A percentile compares a stretch with the other conserved stretches of the same genome.
These are phyloP conservation scores for Panopea generosa DNA, from an alignment of 2,888 invertebrate genomes.

Conservation along the genomic window DNA sequence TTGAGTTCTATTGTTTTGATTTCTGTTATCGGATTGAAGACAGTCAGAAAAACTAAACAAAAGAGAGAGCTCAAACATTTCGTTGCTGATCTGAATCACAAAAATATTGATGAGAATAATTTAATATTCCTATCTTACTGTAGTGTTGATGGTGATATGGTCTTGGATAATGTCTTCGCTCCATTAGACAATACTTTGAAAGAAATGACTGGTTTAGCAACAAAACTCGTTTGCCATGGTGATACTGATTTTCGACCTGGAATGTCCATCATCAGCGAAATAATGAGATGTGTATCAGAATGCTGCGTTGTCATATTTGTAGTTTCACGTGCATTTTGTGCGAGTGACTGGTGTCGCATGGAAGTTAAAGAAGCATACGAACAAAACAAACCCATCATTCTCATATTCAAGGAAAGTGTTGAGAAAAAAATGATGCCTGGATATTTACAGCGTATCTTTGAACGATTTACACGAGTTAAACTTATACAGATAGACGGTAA, in stretches of 20 bases:
- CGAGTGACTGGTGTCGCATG: background rate
- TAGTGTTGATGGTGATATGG: background rate
- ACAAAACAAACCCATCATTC: background rate
- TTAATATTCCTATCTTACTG: background rate
- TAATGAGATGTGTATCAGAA: background rate
- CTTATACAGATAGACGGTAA: background rate
- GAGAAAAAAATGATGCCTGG: background rate
- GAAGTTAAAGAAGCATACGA: background rate
- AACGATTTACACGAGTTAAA: background rate
- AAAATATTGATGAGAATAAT: background rate
- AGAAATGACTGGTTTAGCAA: background rate
- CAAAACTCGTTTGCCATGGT: background rate
- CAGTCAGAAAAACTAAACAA: too few species aligned
- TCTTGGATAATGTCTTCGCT: background rate
- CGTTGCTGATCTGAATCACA: background rate
- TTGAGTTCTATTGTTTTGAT: too few species aligned
- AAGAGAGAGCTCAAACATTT: background rate
- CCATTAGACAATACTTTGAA: background rate
- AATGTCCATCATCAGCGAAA: background rate
- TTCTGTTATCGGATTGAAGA: too few species aligned
- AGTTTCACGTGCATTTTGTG: constrained; percentile 4
- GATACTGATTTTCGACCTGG: background rate
- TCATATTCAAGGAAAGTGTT: background rate
- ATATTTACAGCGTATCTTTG: background rate
- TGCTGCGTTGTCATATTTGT: background rate